Evolutionary conservation across 1,140 invertebrate genomes (phyloP), one percentile per base, ranked within the genome.

Genomic region (Pachypsylla venusta): DNA sequence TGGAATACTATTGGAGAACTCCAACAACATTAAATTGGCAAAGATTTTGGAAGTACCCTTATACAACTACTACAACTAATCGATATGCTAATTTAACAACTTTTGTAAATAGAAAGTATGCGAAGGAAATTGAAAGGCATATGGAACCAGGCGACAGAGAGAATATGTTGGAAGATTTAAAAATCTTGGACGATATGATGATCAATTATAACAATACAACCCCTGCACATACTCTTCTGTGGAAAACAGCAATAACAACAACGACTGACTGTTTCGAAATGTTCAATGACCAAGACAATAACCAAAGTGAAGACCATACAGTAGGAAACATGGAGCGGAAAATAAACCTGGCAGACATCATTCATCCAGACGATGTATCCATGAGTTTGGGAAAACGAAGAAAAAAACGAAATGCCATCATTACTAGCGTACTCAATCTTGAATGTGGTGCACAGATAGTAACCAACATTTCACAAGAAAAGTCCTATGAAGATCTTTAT

Each of bases 31-130:
- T 48, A 48, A 22, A 48, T 22, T 48, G 42, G 42, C 42, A 48
- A 19, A 48, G 16, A 48, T 48, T 19, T 22, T 48, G 42, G 42
- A 48, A 48, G 22, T 48, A 48, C n/a, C 42, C 42, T 48, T 48
- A 48, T 19, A 5, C 42, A 19, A 48, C 42, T 19, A 48, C 5
- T n/a, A 16, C 16, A 12, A 48, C 42, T 10, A 48, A 7, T 19
- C 16, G 22, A 48, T 22, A n/a, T 19, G 22, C 42, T 10, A 22
- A 22, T 4, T 22, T 22, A 19, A 22, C 16, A 19, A 5, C 4
- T 10, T 5, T 5, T 7, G 42, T 19, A n/a, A 48, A 48, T 48
- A 48, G 42, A 48, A 22, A 48, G 22, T 48, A 5, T 48, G 42
- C 42, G 4, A 4, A 48, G 42, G 22, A 48, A 19, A 19, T 48